A percentile compares a stretch with the other conserved stretches of the same genome.
Conservation (phyloP, 2,113 vertebrate species). For the Fulica atra region DNA sequence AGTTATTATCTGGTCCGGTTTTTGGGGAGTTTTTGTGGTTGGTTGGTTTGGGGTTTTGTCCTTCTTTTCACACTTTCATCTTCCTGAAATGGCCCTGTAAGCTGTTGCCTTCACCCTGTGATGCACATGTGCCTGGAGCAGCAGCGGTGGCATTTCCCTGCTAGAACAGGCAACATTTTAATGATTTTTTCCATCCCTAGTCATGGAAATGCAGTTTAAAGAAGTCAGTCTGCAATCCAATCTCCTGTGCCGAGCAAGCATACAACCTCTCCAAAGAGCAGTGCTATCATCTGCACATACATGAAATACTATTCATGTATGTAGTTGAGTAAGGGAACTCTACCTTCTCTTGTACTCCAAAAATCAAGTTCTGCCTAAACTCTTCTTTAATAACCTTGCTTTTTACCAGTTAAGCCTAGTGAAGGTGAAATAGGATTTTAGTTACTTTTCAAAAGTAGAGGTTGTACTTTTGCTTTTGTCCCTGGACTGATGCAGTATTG, state of each 20-base stretch:
- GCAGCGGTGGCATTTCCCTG: background rate
- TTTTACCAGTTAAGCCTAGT: background rate
- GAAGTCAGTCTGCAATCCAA: background rate
- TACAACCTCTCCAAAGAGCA: background rate
- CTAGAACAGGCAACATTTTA: background rate
- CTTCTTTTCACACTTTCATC: background rate
- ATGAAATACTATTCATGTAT: background rate
- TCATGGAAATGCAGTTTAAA: background rate
- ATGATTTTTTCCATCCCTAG: background rate
- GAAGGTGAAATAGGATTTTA: background rate
- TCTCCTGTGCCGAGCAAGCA: background rate
- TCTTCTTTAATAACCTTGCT: background rate
- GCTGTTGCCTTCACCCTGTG: accelerated
- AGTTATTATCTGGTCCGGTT: too few species aligned
- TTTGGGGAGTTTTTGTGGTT: background rate
- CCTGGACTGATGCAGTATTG: background rate
- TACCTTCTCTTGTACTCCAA: background rate
- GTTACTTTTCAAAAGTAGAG: background rate
- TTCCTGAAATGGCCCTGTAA: background rate
- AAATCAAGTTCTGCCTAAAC: background rate
- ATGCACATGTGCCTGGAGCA: accelerated
- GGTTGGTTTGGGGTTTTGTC: background rate
- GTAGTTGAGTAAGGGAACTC: background rate
- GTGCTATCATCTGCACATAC: background rate
- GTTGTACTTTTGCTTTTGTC: background rate